These are phyloP conservation scores for Caenorhabditis japonica DNA, from an alignment of 2,888 invertebrate species.

Conservation along the genomic window DNA sequence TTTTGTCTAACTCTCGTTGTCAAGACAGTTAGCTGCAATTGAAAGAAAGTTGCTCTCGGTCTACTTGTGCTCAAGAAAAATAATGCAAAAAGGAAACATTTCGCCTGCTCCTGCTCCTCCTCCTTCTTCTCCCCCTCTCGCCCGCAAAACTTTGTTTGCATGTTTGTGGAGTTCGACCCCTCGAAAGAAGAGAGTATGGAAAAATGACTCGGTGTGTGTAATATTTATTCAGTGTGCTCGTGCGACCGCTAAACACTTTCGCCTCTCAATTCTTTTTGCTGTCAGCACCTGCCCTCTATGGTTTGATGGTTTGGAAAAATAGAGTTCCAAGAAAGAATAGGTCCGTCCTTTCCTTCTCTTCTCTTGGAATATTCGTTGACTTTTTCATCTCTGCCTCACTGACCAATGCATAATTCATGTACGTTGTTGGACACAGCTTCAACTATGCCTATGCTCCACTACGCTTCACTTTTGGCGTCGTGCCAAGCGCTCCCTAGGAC, in stretches of 20 bases:
- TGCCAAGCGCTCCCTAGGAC: no score
- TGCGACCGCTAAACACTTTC: constrained; percentile 18
- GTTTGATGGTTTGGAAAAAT: no score
- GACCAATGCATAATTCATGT: not conserved
- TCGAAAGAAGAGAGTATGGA: constrained; percentile 13
- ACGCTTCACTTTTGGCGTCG: no score
- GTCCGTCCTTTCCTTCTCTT: not conserved
- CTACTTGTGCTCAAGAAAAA: no score
- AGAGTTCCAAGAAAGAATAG: no score
- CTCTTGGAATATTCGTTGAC: not conserved
- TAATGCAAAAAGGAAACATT: no score
- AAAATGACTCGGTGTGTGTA: constrained; percentile 39
- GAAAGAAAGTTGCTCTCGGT: no score
- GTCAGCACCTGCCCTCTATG: constrained; percentile 27
- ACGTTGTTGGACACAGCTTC: not conserved
- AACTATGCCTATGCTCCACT: not conserved
- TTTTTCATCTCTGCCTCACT: constrained; percentile 2
- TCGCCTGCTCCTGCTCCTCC: no score
- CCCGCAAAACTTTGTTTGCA: constrained; percentile 13
- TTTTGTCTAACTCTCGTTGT: no score
- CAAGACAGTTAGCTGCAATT: no score
- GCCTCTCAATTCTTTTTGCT: constrained; percentile 26
- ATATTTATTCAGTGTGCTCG: constrained; percentile 42
- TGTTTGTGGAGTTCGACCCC: constrained; percentile 19
- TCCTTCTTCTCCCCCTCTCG: not conserved